Conservation (phyloP, 2,797 vertebrate genomes). For the Chrysolophus pictus region DNA sequence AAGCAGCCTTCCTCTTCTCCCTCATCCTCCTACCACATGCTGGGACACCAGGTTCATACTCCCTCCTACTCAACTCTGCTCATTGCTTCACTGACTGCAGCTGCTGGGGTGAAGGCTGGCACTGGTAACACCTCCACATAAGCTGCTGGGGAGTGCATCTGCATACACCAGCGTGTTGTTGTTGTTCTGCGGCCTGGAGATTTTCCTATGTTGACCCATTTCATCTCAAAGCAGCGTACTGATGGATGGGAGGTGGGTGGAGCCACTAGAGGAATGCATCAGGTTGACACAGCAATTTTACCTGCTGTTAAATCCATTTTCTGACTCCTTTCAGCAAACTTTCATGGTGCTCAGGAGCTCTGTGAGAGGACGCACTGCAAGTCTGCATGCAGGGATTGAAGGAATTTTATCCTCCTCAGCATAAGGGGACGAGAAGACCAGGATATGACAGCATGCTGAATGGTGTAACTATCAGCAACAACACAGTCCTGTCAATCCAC, state of each 20-base stretch:
- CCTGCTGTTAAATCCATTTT: not conserved
- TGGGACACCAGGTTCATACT: not conserved
- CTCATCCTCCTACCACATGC: not conserved
- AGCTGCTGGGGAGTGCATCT: not conserved
- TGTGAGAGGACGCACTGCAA: not conserved
- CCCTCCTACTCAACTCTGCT: not conserved
- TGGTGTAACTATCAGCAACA: not conserved
- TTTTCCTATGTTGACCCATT: not conserved
- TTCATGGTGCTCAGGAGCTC: not conserved
- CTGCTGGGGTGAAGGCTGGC: not conserved
- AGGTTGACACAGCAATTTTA: not conserved
- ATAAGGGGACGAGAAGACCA: not conserved
- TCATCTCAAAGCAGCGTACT: not conserved
- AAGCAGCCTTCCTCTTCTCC: not conserved
- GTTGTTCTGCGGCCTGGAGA: not conserved
- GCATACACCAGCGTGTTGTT: not conserved
- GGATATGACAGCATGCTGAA: not conserved
- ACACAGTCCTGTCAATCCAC: not conserved
- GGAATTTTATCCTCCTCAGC: not conserved
- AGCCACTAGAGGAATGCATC: not conserved
- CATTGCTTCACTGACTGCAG: not conserved
- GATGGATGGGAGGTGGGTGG: not conserved
- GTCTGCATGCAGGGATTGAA: fast-evolving
- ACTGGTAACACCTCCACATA: not conserved
- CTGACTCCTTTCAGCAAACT: not conserved